phyloP scores from a whole-genome alignment of 2,113 vertebrate species.

The Prunella fulvescens region DNA sequence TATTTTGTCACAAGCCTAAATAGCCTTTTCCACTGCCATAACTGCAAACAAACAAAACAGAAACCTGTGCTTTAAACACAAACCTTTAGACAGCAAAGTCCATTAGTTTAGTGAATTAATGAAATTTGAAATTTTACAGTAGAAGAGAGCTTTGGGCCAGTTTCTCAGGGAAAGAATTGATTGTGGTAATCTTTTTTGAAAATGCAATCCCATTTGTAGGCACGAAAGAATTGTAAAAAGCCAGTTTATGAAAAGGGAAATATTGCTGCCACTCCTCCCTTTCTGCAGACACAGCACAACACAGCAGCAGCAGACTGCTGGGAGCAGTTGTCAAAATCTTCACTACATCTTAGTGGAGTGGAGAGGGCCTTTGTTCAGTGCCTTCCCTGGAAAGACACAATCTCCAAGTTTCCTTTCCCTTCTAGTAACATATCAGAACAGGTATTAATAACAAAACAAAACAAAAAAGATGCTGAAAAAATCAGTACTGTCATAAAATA shows the following conservation, averaged over 20 bases:
- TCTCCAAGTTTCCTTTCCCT: not conserved
- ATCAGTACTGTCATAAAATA: not conserved
- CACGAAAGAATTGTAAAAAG: not conserved
- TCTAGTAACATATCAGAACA: not conserved
- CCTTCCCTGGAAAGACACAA: not conserved
- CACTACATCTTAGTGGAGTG: not conserved
- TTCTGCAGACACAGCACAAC: not conserved
- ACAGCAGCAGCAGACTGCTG: not conserved
- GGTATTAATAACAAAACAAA: not conserved
- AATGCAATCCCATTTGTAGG: not conserved
- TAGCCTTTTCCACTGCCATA: not conserved
- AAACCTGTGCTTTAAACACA: not conserved
- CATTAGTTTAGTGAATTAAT: not conserved
- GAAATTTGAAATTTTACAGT: not conserved
- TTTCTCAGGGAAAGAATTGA: not conserved
- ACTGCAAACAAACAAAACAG: not conserved
- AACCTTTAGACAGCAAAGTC: not conserved
- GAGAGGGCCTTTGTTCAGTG: not conserved
- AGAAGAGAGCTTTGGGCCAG: not conserved
- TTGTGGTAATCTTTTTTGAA: not conserved
- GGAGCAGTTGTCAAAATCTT: not conserved
- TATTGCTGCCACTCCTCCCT: not conserved
- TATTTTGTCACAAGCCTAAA: slow-evolving; percentile 23
- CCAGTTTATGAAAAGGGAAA: not conserved
- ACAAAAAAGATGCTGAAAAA: not conserved